phyloP scores from a whole-genome alignment of 2,888 invertebrate genomes.

The Ophion obscuratus region DNA sequence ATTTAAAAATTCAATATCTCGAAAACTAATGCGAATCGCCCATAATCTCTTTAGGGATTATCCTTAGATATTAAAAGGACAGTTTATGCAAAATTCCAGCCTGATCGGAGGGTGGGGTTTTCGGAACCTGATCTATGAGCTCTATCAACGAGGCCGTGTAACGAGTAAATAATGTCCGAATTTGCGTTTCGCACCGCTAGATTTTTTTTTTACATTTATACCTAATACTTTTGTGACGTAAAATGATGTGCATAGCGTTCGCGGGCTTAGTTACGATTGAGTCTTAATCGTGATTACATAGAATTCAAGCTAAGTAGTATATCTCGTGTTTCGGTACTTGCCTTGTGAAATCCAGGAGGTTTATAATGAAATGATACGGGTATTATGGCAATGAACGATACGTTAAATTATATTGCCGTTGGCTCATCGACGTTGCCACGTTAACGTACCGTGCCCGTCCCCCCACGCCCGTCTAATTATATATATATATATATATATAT shows the following conservation, averaged over 20 bases:
- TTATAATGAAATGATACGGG: conserved; percentile 65
- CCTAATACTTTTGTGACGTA: conserved; percentile 6
- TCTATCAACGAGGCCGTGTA: background rate
- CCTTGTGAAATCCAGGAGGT: conserved; percentile 45
- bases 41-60: too few species aligned
- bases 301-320: conserved; percentile 48
- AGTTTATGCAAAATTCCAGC: too few species aligned
- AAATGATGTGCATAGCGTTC: conserved; percentile 16
- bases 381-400: conserved; percentile 59
- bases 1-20: too few species aligned
- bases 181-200: background rate
- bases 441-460: background rate
- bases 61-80: too few species aligned
- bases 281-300: conserved; percentile 39
- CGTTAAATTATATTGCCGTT: conserved; percentile 62
- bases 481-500: background rate
- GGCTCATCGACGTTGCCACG: conserved; percentile 45
- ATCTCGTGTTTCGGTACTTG: conserved; percentile 61
- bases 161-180: background rate
- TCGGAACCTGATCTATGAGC: too few species aligned
- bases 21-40: too few species aligned
- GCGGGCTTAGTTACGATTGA: conserved; percentile 38
- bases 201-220: conserved; percentile 5
- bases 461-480: conserved; percentile 4
- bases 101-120: background rate